Base-by-base conservation (phyloP, 1,140 invertebrate genomes). In the Muscidifurax raptorellus region DNA sequence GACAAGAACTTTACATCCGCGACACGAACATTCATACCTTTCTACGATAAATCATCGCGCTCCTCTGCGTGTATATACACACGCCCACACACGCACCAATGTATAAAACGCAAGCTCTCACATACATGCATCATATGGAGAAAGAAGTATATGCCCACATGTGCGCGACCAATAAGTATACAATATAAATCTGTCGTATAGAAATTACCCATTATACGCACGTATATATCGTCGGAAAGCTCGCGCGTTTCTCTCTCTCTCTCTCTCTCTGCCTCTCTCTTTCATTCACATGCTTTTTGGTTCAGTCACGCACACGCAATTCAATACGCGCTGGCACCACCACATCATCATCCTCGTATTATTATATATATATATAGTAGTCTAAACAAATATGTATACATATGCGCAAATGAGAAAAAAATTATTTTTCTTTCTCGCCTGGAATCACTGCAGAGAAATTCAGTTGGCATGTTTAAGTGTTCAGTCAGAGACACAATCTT, bases 261-360 rank as follows among this genome's bases (percentile, higher is more conserved):
- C 10, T 18, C 30, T 75, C 15, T 59, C 76, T 64, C 22, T 78
- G 27, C 47, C 10, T 18, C 30, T 75, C n/a, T 30, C 6, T 71
- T n/a, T 75, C 30, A 13, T 3, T 40, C 74, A 1, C 9, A 47
- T 27, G 32, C 40, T 76, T 0, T 76, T 25, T 10, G 74, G 25
- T 78, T 78, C 27, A 9, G 25, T 78, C 44, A 64, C 44, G 76
- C 44, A 78, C 44, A 78, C 25, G 15, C 47, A 47, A 78, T 78
- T 59, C 76, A 27, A 59, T 30, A 78, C 47, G 28, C 25, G 25
- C 28, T 27, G 2, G 12, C 13, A 18, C 72, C 5, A 44, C 13
- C 18, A 9, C 36, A 44, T 75, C 25, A 36, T 74, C 12, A 40
- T 75, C 0, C 5, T 40, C 18, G 30, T 40, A 75, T 27, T 77